Evolutionary conservation across 2,888 invertebrate genomes (phyloP).

Genomic region (Drosophila peninsularis): DNA sequence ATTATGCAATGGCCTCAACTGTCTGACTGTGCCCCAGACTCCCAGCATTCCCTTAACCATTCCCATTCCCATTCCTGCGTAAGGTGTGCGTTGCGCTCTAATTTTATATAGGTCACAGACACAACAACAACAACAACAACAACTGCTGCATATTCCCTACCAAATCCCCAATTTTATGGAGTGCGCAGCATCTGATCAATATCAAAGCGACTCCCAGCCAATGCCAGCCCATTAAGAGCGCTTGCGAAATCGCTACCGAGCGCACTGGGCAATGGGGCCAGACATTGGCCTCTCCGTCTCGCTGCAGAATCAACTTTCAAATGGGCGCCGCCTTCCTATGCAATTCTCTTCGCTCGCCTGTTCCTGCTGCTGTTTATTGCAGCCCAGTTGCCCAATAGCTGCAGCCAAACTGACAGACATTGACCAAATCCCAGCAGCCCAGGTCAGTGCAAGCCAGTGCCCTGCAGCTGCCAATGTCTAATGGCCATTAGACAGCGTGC

Average conservation of each 20-base stretch:
- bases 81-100: conserved; percentile 65
- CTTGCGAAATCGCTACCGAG: conserved; percentile 53
- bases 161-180: conserved; percentile 38
- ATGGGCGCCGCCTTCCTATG: conserved; percentile 45
- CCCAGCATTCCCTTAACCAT: conserved; percentile 7
- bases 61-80: conserved; percentile 27
- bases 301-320: conserved; percentile 28
- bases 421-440: conserved; percentile 23
- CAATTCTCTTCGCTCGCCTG: conserved; percentile 21
- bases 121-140: conserved; percentile 9
- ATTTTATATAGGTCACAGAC: conserved; percentile 62
- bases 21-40: conserved; percentile 28
- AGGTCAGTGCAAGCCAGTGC: conserved; percentile 29
- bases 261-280: conserved; percentile 16
- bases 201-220: conserved; percentile 49
- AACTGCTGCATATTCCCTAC: too few species aligned
- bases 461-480: not conserved
- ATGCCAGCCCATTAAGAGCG: conserved; percentile 53
- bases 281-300: conserved; percentile 2
- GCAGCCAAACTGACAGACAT: conserved; percentile 26
- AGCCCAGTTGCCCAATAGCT: conserved; percentile 33
- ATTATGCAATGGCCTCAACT: conserved; percentile 49
- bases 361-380: conserved; percentile 21
- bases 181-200: conserved; percentile 64
- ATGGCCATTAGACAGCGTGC: not conserved